Percentiles rank a stretch among this genome's conserved stretches.
Conservation (phyloP, 2,797 vertebrate species). For the Chromobotia macracanthus region DNA sequence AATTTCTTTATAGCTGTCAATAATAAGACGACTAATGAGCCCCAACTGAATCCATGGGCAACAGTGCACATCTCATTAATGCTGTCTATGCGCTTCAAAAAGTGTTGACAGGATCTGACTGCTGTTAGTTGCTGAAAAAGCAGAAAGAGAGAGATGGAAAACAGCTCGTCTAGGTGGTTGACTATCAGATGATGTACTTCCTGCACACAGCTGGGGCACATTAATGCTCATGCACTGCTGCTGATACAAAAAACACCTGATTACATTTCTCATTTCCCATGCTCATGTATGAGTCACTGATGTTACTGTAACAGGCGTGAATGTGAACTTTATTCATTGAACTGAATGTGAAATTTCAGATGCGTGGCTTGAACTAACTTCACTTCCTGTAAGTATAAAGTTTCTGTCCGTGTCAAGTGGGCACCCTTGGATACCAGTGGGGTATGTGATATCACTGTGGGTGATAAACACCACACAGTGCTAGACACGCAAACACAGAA, state of each 20-base stretch:
- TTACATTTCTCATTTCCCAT: slow-evolving; percentile 62
- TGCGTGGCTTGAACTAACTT: slow-evolving; percentile 39
- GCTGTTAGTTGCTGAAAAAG: slow-evolving; percentile 11
- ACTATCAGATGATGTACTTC: slow-evolving; percentile 54
- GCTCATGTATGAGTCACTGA: slow-evolving; percentile 60
- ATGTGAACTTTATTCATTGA: too few species aligned
- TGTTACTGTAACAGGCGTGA: slow-evolving; percentile 56
- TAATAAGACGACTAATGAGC: slow-evolving; percentile 13
- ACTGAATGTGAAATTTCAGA: too few species aligned
- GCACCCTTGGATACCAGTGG: slow-evolving; percentile 40
- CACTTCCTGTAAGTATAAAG: slow-evolving; percentile 53
- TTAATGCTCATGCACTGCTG: slow-evolving; percentile 53
- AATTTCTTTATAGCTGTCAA: slow-evolving; percentile 21
- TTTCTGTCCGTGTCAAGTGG: slow-evolving; percentile 48
- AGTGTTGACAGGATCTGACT: background rate
- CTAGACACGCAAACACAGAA: slow-evolving; percentile 24
- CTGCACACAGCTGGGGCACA: slow-evolving; percentile 30
- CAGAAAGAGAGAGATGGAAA: slow-evolving; percentile 22
- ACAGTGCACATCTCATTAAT: background rate
- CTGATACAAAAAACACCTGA: slow-evolving; percentile 69
- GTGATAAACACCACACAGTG: slow-evolving; percentile 38
- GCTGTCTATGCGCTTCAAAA: background rate
- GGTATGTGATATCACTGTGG: slow-evolving; percentile 48
- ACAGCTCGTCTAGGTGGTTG: background rate
- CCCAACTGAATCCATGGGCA: background rate